Conservation (phyloP, 2,113 vertebrate genomes). For the Pedetes capensis region DNA sequence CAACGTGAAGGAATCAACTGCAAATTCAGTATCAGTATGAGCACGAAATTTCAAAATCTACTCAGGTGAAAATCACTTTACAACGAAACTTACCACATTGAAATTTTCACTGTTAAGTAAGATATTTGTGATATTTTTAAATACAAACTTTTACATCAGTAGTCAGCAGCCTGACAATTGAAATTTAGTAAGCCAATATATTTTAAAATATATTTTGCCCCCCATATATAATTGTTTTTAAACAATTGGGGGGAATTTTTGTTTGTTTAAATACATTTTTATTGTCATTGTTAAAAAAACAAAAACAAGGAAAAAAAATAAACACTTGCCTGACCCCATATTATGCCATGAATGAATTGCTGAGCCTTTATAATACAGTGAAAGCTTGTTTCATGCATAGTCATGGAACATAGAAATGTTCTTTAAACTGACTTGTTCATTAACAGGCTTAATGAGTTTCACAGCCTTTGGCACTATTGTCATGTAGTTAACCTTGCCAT, state of each 20-base stretch:
- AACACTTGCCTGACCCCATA: constrained; percentile 64
- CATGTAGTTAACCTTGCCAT: constrained; percentile 80
- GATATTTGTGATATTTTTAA: constrained; percentile 76
- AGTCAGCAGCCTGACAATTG: constrained; percentile 69
- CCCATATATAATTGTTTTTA: constrained; percentile 78
- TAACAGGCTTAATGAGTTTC: constrained; percentile 80
- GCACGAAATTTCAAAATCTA: constrained; percentile 80
- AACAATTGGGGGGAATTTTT: constrained; percentile 78
- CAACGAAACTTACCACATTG: constrained; percentile 82
- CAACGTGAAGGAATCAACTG: constrained; percentile 62
- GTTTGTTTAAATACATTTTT: constrained; percentile 81
- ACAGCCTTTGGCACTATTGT: constrained; percentile 76
- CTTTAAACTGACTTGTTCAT: constrained; percentile 78
- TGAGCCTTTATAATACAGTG: constrained; percentile 79
- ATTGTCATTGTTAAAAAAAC: constrained; percentile 83
- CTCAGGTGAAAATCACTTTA: constrained; percentile 84
- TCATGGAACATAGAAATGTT: constrained; percentile 76
- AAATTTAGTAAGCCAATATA: constrained; percentile 78
- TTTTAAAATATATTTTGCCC: constrained; percentile 81
- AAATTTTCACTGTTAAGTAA: constrained; percentile 73
- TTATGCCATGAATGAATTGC: constrained; percentile 80
- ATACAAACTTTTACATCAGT: constrained; percentile 67
- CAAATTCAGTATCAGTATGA: constrained; percentile 71
- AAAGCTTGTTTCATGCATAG: constrained; percentile 72
- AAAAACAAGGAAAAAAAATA: too few relatives aligned